A percentile compares a stretch with the other conserved stretches of the same genome.
Conservation (phyloP, 2,888 invertebrate species). For the Drymonia ruficornis region DNA sequence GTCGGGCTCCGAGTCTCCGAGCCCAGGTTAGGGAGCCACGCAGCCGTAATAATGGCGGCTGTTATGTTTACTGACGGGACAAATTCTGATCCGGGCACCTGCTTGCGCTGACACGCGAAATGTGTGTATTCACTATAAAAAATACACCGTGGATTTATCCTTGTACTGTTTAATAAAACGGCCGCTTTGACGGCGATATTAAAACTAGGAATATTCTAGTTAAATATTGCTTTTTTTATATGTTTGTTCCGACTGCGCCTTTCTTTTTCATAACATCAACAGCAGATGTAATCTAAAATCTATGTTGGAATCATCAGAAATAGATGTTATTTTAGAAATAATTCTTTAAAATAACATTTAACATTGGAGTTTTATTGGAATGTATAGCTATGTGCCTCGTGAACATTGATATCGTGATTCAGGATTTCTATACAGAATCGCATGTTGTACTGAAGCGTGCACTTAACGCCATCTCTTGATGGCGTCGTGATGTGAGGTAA, state of each 20-base stretch:
- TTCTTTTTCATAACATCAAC: background rate
- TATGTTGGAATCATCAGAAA: no score
- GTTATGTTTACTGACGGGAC: conserved; percentile 72
- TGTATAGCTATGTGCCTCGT: no score
- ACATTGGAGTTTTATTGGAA: no score
- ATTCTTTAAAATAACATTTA: no score
- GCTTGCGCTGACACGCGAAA: conserved; percentile 62
- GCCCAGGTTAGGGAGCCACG: conserved; percentile 35
- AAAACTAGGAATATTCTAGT: conserved; percentile 18
- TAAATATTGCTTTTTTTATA: conserved; percentile 18
- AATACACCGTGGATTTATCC: conserved; percentile 50
- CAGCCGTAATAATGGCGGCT: conserved; percentile 63
- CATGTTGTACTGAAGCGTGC: no score
- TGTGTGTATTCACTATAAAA: conserved; percentile 51
- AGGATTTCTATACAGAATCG: no score
- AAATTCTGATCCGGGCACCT: conserved; percentile 70
- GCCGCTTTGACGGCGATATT: conserved; percentile 39
- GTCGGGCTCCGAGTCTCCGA: conserved; percentile 36
- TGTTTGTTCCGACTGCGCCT: conserved; percentile 6
- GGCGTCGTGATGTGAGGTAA: no score
- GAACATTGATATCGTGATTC: no score
- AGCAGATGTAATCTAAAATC: no score
- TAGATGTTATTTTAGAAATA: no score
- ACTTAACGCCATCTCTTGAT: no score
- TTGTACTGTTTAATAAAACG: conserved; percentile 55